Base-by-base conservation (phyloP, 2,888 invertebrate genomes). In the Caenorhabditis japonica region DNA sequence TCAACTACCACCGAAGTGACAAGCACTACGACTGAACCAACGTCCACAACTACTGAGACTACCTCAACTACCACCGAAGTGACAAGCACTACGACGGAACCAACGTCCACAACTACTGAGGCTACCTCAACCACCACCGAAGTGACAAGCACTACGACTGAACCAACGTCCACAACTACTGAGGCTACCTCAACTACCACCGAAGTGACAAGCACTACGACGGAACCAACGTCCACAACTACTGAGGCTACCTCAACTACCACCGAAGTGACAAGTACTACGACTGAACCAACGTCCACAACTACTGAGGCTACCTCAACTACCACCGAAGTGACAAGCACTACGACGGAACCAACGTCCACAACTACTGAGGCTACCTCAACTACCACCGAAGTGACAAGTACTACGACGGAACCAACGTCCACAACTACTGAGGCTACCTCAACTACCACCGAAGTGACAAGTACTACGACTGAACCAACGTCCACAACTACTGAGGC, bases 401-500 rank as follows among this genome's bases (percentile, higher is more conserved):
- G 7, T 10, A 30, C 30, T 10, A 30, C 30, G 30, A 30, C 30
- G 10, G 30, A 15, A 25, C 30, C 46, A 1, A 58, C 58, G 12
- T 34, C 46, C 8, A 44, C 44, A 2, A 25, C 46, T n/a, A 56
- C 56, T 12, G 34, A 30, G 13, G 13, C 46, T 0, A 46, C 46
- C 21, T 46, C 58, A 10, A 30, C 30, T 8, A 44, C 44, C 15
- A 33, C 34, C 2, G 44, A 43, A 2, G 43, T 13, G 13, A 15
- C 43, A 10, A 44, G 51, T 5, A 66, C 66, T 3, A 58, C 68
- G 4, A 59, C 58, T 1, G 59, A 44, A 17, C 21, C 51, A 0
- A 68, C 68, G 4, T 25, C 43, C 4, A 66, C 66, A 1, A 49
- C 58, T 0, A 52, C 59, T 4, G 58, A 41, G 2, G 36, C 68